These are phyloP conservation scores for Ennomos quercinarius DNA, from an alignment of 2,888 invertebrate genomes.

Conservation along the genomic window DNA sequence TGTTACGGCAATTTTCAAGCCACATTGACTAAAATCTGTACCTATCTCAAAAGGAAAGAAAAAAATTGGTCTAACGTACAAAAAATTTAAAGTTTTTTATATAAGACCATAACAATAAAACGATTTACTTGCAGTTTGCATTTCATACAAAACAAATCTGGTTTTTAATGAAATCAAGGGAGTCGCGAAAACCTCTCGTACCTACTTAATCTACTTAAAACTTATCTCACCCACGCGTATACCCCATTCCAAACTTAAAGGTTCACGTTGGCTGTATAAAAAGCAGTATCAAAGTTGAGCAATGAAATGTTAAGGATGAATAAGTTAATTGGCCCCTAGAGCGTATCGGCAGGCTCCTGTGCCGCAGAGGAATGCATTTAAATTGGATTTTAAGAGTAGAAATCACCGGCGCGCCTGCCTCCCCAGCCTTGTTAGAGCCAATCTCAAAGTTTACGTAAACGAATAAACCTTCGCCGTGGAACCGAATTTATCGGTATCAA, in stretches of 20 bases:
- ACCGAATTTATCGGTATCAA: conserved; percentile 77
- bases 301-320: conserved; percentile 85
- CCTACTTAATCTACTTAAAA: conserved; percentile 14
- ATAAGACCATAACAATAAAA: too few species aligned
- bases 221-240: conserved; percentile 9
- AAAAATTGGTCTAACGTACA: too few species aligned
- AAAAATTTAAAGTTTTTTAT: too few species aligned
- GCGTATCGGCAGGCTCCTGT: conserved; percentile 80
- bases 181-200: neutral
- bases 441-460: conserved; percentile 85
- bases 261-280: conserved; percentile 57
- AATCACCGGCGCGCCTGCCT: conserved; percentile 80
- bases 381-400: conserved; percentile 86
- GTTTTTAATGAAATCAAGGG: neutral
- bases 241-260: conserved; percentile 43
- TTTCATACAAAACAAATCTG: too few species aligned
- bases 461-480: conserved; percentile 78
- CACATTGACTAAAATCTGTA: too few species aligned
- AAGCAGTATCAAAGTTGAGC: conserved; percentile 75
- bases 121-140: too few species aligned
- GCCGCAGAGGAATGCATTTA: conserved; percentile 86
- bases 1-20: conserved; percentile 18
- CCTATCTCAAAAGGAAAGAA: too few species aligned
- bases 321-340: conserved; percentile 84
- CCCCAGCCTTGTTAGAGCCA: conserved; percentile 82